Conservation (phyloP, 2,113 vertebrate genomes). For the Chlorocebus sabaeus region DNA sequence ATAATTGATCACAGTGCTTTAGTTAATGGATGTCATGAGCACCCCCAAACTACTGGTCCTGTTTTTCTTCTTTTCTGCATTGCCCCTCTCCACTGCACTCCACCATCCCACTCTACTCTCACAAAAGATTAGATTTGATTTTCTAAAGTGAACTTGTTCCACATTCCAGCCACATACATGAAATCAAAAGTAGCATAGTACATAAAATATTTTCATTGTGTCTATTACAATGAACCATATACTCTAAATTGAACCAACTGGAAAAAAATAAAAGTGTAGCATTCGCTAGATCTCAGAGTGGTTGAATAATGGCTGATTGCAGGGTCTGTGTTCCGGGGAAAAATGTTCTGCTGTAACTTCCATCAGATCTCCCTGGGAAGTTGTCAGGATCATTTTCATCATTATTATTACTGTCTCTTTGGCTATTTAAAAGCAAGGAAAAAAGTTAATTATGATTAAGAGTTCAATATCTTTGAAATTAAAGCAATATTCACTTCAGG, state of each 20-base stretch:
- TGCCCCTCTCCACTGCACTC: too few relatives aligned
- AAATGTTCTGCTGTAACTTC: not conserved
- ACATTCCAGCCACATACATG: not conserved
- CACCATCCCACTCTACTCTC: not conserved
- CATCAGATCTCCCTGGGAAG: not conserved
- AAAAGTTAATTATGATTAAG: not conserved
- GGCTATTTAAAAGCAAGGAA: not conserved
- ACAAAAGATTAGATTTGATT: not conserved
- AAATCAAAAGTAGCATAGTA: not conserved
- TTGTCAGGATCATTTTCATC: not conserved
- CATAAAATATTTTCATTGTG: not conserved
- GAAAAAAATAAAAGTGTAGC: not conserved
- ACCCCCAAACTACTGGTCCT: not conserved
- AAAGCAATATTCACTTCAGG: not conserved
- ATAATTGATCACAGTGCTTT: not conserved
- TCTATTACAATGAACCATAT: not conserved
- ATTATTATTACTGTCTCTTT: not conserved
- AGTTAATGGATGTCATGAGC: not conserved
- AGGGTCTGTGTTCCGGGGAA: not conserved
- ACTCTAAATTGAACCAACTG: not conserved
- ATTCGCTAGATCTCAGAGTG: not conserved
- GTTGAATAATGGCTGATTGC: not conserved
- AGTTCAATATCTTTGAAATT: not conserved
- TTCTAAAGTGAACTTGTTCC: not conserved
- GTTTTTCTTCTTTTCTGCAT: not conserved